Evolutionary conservation across 2,113 vertebrate genomes (phyloP), one percentile per base, ranked within the genome.

Genomic region (Hydropotes inermis): DNA sequence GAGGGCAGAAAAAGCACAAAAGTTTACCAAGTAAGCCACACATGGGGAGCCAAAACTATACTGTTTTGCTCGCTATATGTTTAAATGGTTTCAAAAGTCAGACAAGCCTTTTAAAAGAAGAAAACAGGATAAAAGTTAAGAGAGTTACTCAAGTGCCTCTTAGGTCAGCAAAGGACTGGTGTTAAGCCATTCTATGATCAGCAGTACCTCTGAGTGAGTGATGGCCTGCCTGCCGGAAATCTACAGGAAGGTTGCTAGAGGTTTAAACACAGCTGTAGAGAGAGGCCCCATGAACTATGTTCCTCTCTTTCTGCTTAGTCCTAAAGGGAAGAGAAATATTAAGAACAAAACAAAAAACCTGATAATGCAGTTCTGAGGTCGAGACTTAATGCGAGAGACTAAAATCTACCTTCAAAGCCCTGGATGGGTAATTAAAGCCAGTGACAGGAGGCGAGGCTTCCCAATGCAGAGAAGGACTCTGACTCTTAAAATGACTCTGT

Each of bases 151-250:
- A 74, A 78, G 19, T 33, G n/a, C 70, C 14, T 23, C 30, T 39
- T 7, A 88, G 47, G 28, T 84, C 39, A 36, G 86, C 52, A 67
- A 28, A 58, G 43, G 61, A 28, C 8, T 33, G 52, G 43, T 28
- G 2, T 33, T 21, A 78, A 36, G 43, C 12, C 74, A 4, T 2
- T 1, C 39, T 19, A 0, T 11, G 12, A 33, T 4, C 1, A n/a
- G 64, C 33, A 47, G 21, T 39, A 39, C 15, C 89, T 81, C 45
- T 5, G 25, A 74, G 43, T 28, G n/a, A 43, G 3, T 6, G 30
- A 55, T 0, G 4, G 33, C 19, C 27, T 30, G 6, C 10, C 36
- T 33, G 58, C 60, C 30, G n/a, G 15, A 36, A 28, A 10, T 5
- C 15, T 4, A 11, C 27, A 70, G n/a, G 67, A 39, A 23, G 67